These are phyloP conservation scores for Dromius quadrimaculatus DNA, from an alignment of 2,888 invertebrate genomes.

Conservation along the genomic window DNA sequence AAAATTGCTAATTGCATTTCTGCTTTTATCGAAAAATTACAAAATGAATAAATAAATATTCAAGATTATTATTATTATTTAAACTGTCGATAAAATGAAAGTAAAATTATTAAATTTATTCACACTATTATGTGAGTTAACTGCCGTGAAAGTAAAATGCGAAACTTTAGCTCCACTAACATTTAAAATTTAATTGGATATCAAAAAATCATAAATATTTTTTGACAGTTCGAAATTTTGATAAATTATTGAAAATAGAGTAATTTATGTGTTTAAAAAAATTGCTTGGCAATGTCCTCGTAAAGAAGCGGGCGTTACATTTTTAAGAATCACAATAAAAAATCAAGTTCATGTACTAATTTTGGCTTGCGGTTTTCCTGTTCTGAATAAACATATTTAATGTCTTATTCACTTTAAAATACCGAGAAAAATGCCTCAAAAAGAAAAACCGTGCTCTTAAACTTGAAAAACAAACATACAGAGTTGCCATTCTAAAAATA, in stretches of 20 bases:
- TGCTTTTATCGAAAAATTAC: too few relatives aligned
- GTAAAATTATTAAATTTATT: slow-evolving; percentile 27
- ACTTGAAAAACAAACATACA: background rate
- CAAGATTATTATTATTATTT: slow-evolving; percentile 9
- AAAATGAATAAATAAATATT: too few relatives aligned
- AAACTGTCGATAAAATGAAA: slow-evolving; percentile 14
- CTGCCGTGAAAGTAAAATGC: slow-evolving; percentile 19
- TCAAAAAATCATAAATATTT: background rate
- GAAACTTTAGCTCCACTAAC: slow-evolving; percentile 28
- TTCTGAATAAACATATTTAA: slow-evolving; percentile 7
- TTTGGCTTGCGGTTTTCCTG: slow-evolving; percentile 29
- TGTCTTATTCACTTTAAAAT: slow-evolving; percentile 1
- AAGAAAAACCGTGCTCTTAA: background rate
- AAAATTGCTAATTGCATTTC: too few relatives aligned
- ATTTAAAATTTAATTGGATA: slow-evolving; percentile 10
- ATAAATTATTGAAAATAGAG: too few relatives aligned
- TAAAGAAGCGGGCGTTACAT: too few relatives aligned
- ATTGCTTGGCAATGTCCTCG: too few relatives aligned
- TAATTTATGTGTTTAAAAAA: too few relatives aligned
- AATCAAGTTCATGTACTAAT: slow-evolving; percentile 26
- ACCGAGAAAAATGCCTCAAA: background rate
- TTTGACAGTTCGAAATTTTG: background rate
- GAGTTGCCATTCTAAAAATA: background rate
- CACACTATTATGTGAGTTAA: slow-evolving; percentile 29
- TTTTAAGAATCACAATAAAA: slow-evolving; percentile 13